These are phyloP conservation scores for Columba livia DNA, from an alignment of 2,113 vertebrate genomes.

Conservation along the genomic window DNA sequence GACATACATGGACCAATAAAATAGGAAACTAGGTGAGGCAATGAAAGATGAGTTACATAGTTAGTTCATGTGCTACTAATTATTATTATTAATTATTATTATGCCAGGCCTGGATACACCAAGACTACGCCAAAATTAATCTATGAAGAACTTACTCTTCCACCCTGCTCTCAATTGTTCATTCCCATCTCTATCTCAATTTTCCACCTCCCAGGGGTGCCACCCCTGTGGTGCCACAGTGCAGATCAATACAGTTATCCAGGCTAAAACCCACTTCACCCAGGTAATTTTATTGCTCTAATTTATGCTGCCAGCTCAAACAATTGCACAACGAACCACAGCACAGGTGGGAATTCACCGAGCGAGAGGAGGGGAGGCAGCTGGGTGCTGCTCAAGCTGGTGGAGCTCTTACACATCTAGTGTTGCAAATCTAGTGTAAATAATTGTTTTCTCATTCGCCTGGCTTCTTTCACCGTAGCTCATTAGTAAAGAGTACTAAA, in stretches of 20 bases:
- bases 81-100: background rate
- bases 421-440: background rate
- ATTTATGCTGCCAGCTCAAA: background rate
- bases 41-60: background rate
- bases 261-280: background rate
- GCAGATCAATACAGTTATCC: background rate
- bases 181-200: background rate
- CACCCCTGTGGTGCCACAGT: background rate
- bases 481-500: background rate
- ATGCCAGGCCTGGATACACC: background rate
- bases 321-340: background rate
- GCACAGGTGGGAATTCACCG: background rate
- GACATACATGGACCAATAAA: background rate
- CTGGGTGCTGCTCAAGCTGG: background rate
- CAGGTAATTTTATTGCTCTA: background rate
- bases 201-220: background rate
- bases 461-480: background rate
- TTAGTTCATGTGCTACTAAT: background rate
- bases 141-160: background rate
- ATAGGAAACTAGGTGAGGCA: background rate
- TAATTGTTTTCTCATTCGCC: background rate
- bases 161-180: background rate
- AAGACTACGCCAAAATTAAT: background rate
- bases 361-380: background rate
- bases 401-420: background rate